Evolutionary conservation across 2,888 invertebrate species (phyloP).

Genomic region (Synergus japonicus): DNA sequence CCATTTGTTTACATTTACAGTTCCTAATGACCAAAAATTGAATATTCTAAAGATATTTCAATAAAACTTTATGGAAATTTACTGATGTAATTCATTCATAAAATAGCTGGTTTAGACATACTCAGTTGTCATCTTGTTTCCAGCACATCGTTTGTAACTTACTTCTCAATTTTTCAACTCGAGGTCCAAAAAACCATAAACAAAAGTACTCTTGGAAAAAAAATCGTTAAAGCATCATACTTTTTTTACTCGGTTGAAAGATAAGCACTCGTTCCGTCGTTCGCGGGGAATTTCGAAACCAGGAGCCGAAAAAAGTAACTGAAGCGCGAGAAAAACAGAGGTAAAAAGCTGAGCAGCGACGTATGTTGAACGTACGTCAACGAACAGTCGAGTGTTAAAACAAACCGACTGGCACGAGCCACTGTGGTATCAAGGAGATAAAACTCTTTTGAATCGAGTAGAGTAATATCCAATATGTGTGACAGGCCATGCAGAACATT

Average conservation of each 20-base stretch:
- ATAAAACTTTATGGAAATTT: no score
- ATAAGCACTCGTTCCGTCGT: conserved; percentile 23
- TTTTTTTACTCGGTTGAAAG: conserved; percentile 25
- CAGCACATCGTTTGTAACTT: conserved; percentile 1
- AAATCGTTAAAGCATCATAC: background rate
- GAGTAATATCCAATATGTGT: conserved; percentile 38
- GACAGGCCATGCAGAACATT: conserved; percentile 38
- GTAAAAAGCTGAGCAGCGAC: conserved; percentile 34
- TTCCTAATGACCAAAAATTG: no score
- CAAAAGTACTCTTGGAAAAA: background rate
- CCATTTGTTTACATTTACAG: no score
- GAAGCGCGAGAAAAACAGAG: conserved; percentile 39
- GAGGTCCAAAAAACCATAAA: conserved; percentile 17
- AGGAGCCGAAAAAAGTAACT: conserved; percentile 36
- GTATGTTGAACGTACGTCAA: conserved; percentile 40
- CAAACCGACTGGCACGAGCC: conserved; percentile 41
- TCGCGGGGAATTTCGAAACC: conserved; percentile 23
- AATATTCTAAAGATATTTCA: no score
- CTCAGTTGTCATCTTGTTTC: background rate
- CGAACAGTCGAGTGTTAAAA: conserved; percentile 41
- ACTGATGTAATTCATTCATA: background rate
- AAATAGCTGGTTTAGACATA: background rate
- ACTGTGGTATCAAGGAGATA: conserved; percentile 40
- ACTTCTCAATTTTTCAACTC: conserved; percentile 3
- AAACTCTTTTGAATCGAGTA: conserved; percentile 33